A percentile compares a stretch with the other conserved stretches of the same genome.
Conservation (phyloP, 1,140 invertebrate species). For the Hermatobates lingyangjiaoensis region DNA sequence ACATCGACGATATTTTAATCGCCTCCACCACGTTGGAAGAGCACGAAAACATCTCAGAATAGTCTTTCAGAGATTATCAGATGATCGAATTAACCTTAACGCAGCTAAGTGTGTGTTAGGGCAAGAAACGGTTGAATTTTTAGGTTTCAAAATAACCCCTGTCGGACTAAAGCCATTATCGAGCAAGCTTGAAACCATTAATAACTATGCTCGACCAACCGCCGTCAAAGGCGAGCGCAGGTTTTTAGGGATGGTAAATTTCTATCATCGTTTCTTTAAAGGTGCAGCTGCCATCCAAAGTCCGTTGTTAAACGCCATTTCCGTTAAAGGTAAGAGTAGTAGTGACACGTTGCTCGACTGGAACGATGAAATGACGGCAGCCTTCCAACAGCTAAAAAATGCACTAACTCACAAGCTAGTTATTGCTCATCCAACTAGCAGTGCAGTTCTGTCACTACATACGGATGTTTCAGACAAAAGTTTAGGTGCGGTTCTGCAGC, state of each 20-base stretch:
- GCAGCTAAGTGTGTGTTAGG: conserved; percentile 18
- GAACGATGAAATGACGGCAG: too few species aligned
- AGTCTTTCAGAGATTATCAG: conserved; percentile 22
- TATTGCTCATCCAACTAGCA: too few species aligned
- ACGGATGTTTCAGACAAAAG: too few species aligned
- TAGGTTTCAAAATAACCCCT: conserved; percentile 14
- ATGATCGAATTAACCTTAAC: conserved; percentile 15
- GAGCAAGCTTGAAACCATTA: neutral
- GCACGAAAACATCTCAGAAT: conserved; percentile 23
- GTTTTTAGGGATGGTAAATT: conserved; percentile 7
- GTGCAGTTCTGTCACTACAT: too few species aligned
- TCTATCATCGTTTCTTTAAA: too few species aligned
- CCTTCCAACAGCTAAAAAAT: too few species aligned
- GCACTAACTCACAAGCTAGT: too few species aligned
- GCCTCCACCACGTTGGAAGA: conserved; percentile 12
- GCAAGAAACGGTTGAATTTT: conserved; percentile 13
- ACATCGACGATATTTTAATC: conserved; percentile 11
- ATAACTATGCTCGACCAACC: neutral
- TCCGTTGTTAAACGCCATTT: too few species aligned
- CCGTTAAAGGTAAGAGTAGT: too few species aligned
- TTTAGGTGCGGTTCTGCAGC: too few species aligned
- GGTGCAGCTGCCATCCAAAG: too few species aligned
- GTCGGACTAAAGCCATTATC: conserved; percentile 3
- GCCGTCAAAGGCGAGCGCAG: neutral
- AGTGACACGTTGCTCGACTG: too few species aligned